These are phyloP conservation scores for Naja naja DNA, from an alignment of 2,113 vertebrate species.

Conservation along the genomic window DNA sequence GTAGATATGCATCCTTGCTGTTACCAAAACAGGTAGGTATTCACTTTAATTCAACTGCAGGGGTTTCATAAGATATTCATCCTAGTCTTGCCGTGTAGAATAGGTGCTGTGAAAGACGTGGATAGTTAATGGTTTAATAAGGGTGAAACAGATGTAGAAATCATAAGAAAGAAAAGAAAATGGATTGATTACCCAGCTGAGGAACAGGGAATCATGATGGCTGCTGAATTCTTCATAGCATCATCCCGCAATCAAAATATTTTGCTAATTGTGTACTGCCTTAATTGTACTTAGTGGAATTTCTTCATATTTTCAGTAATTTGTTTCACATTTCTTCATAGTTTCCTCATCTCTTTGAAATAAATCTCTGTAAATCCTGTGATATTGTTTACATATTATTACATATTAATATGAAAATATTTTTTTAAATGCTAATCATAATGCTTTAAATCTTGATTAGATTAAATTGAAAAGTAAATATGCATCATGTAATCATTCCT, in stretches of 20 bases:
- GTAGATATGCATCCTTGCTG: not conserved
- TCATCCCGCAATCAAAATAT: not conserved
- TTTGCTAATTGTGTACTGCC: not conserved
- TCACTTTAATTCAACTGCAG: not conserved
- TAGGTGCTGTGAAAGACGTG: not conserved
- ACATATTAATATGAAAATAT: not conserved
- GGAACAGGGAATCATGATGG: not conserved
- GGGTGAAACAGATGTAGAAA: not conserved
- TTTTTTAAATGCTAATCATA: not conserved
- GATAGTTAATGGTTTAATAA: not conserved
- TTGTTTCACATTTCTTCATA: not conserved
- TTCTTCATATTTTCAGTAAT: not conserved
- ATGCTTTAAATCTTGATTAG: not conserved
- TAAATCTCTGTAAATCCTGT: not conserved
- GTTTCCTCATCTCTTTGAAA: not conserved
- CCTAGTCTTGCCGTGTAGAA: not conserved
- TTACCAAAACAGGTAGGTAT: not conserved
- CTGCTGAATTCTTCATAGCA: not conserved
- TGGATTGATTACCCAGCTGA: not conserved
- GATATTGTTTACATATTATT: not conserved
- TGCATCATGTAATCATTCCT: not conserved
- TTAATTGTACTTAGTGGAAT: not conserved
- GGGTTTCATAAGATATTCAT: not conserved
- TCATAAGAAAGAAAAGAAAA: too few species aligned
- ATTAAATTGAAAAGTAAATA: not conserved